Conservation (phyloP, 2,113 vertebrate species). For the Bufo gargarizans region DNA sequence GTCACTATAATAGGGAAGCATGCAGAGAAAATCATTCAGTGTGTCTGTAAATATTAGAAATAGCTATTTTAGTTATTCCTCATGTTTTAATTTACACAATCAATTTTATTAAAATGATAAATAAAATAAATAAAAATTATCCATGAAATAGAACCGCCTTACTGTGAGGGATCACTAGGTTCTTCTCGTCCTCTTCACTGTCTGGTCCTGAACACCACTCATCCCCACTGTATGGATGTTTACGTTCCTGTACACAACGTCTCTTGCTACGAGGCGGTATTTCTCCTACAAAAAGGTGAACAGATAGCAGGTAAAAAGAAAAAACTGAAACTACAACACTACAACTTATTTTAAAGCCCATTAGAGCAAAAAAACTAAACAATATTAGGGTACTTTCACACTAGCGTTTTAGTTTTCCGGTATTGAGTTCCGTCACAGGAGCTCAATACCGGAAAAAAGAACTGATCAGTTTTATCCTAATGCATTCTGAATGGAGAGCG, state of each 20-base stretch:
- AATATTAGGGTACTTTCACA: not conserved
- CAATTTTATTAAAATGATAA: too few relatives aligned
- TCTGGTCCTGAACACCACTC: constrained; percentile 97
- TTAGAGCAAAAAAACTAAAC: not conserved
- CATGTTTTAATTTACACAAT: too few relatives aligned
- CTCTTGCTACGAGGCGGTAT: constrained; percentile 91
- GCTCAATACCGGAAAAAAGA: too few relatives aligned
- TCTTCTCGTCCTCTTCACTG: constrained; percentile 94
- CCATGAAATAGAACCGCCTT: constrained; percentile 67
- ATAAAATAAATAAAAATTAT: not conserved
- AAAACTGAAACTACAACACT: not conserved
- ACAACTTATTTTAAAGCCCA: not conserved
- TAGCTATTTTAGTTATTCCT: too few relatives aligned
- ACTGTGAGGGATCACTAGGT: constrained; percentile 82
- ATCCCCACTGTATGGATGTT: constrained; percentile 96
- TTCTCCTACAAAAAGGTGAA: constrained; percentile 70
- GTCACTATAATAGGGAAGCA: too few relatives aligned
- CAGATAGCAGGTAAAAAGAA: not conserved
- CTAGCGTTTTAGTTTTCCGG: too few relatives aligned
- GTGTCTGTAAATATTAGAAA: too few relatives aligned
- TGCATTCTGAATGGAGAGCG: too few relatives aligned
- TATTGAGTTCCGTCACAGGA: too few relatives aligned
- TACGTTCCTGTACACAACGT: constrained; percentile 93
- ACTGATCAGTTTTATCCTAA: too few relatives aligned
- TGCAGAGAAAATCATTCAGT: too few relatives aligned